phyloP scores from a whole-genome alignment of 1,140 invertebrate species.

The Tribolium madens region DNA sequence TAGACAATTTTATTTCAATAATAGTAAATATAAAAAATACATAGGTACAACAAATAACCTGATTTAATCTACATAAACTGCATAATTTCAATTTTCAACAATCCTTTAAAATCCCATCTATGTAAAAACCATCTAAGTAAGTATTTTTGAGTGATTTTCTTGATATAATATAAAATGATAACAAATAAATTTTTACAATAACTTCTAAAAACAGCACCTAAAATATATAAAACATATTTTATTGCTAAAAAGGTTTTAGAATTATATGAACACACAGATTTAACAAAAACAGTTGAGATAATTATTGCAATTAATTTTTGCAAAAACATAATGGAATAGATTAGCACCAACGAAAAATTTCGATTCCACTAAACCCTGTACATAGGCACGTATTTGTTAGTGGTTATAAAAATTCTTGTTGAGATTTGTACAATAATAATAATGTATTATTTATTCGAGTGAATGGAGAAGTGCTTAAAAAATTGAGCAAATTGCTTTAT shows the following conservation, averaged over 20 bases:
- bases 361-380: constrained; percentile 12
- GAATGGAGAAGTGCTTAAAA: constrained; percentile 36
- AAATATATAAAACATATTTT: constrained; percentile 40
- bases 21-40: constrained; percentile 46
- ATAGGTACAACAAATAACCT: constrained; percentile 44
- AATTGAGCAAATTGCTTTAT: constrained; percentile 41
- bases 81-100: constrained; percentile 37
- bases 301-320: constrained; percentile 34
- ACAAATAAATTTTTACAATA: constrained; percentile 26
- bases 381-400: constrained; percentile 33
- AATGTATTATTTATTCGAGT: constrained; percentile 25
- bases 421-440: constrained; percentile 27
- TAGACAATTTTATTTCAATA: constrained; percentile 25
- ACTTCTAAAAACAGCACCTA: constrained; percentile 28
- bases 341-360: constrained; percentile 2
- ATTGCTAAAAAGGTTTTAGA: constrained; percentile 4
- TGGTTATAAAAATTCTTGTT: constrained; percentile 14
- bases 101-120: constrained; percentile 42
- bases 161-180: constrained; percentile 17
- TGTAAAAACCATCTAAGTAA: constrained; percentile 23
- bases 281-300: constrained; percentile 9
- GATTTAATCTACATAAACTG: constrained; percentile 37
- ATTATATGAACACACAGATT: constrained; percentile 18
- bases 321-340: constrained; percentile 20
- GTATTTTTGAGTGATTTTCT: constrained; percentile 13